Evolutionary conservation across 2,113 vertebrate species (phyloP), one percentile per base, ranked within the genome.

Genomic region (Paramormyrops kingsleyae): DNA sequence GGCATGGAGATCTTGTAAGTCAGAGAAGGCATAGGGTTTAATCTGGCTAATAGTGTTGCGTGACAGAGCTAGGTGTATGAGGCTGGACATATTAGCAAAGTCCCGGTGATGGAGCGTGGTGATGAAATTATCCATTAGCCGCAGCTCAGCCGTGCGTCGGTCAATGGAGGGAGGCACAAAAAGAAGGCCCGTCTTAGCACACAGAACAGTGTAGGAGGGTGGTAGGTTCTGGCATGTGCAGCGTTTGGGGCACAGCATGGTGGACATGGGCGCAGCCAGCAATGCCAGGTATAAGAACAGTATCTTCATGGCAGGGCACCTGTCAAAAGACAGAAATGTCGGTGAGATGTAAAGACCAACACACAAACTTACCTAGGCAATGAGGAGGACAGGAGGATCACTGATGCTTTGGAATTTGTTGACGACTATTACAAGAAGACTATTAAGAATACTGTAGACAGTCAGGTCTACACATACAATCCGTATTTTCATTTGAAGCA

Each of bases 81-180:
- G 95, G 90, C 96, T 96, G 90, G 95, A 95, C 97, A 97, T 97
- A 94, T 97, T 97, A 93, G 96, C 96, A 15, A 97, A 97, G 95
- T 97, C 97, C 0, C 94, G 94, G 92, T 96, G 96, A 56, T 96
- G 91, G 88, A 97, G 95, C 0, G 96, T 96, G 1, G 96, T 96
- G 92, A 97, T 97, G 94, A 97, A 97, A 95, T 97, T 97, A 93
- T 97, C 97, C 94, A 97, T 97, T 52, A 97, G 95, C 44, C 96
- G 86, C 27, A 97, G 95, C 93, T 97, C 97, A 0, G 96, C 97
- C 1, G 97, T 97, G 93, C 96, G 95, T 0, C 96, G 94, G 93
- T 97, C 97, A 31, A 97, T 96, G 92, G 96, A 96, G 17, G 96
- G 95, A 0, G 96, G 97, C 35, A 97, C 96, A 15, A 97, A 97